Conservation (phyloP, 2,888 invertebrate species). For the Ectemnius cavifrons region DNA sequence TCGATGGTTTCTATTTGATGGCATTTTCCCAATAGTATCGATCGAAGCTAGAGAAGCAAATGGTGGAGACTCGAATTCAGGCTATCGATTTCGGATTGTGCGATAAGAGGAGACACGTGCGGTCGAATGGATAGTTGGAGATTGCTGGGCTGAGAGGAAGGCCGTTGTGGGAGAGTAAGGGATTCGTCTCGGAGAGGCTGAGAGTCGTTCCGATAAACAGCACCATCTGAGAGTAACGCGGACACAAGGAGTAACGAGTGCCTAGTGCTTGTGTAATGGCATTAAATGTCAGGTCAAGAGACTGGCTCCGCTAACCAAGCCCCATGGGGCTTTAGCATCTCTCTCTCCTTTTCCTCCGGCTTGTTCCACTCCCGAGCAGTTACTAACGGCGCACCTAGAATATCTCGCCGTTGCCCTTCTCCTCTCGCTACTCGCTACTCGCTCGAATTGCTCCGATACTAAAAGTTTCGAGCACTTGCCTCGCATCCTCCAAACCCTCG, state of each 20-base stretch:
- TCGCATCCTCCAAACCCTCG: no score
- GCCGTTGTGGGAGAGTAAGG: no score
- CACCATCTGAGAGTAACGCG: slow-evolving; percentile 41
- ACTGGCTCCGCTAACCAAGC: slow-evolving; percentile 53
- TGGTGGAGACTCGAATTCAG: no score
- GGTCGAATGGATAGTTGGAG: no score
- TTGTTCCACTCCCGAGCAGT: slow-evolving; percentile 27
- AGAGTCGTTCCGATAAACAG: slow-evolving; percentile 48
- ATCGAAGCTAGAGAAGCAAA: no score
- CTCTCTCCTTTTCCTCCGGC: slow-evolving; percentile 1
- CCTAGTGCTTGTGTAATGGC: slow-evolving; percentile 58
- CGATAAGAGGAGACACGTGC: no score
- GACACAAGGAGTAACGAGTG: slow-evolving; percentile 59
- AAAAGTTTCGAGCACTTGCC: no score
- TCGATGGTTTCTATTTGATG: no score
- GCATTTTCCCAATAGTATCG: no score
- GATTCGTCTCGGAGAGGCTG: no score
- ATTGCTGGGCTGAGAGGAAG: no score
- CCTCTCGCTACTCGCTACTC: background rate
- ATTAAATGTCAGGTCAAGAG: slow-evolving; percentile 68
- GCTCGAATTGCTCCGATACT: slow-evolving; percentile 16
- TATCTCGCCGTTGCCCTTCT: slow-evolving; percentile 12
- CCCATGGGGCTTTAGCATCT: background rate
- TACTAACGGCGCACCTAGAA: slow-evolving; percentile 38
- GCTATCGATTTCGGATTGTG: no score